Evolutionary conservation across 2,888 invertebrate genomes (phyloP).

Genomic region (Miltochrista miniata): DNA sequence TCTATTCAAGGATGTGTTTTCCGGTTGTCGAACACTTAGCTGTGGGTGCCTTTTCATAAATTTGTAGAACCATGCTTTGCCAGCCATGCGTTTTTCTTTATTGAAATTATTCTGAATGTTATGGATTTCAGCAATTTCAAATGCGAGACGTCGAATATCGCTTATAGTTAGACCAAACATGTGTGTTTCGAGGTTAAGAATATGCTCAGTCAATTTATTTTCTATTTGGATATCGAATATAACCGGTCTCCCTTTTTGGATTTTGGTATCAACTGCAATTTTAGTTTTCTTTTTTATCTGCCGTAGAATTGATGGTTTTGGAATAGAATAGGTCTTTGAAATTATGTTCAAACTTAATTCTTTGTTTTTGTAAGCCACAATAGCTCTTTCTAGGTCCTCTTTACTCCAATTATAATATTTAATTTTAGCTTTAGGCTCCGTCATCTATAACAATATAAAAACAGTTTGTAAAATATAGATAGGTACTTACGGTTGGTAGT

Average conservation of each 20-base stretch:
- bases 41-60: slow-evolving; percentile 12
- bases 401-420: too few species aligned
- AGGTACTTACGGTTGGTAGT: too few species aligned
- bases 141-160: slow-evolving; percentile 16
- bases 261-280: slow-evolving; percentile 11
- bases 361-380: too few species aligned
- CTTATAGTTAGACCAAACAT: neutral
- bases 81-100: slow-evolving; percentile 10
- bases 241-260: neutral
- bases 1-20: neutral
- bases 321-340: too few species aligned
- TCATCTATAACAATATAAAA: too few species aligned
- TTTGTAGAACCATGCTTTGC: slow-evolving; percentile 12
- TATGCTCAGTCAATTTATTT: neutral
- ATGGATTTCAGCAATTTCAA: slow-evolving; percentile 18
- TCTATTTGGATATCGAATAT: neutral
- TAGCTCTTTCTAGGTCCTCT: too few species aligned
- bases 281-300: neutral
- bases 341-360: too few species aligned
- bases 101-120: slow-evolving; percentile 13
- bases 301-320: neutral
- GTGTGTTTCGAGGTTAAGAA: neutral
- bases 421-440: too few species aligned
- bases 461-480: too few species aligned
- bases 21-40: neutral